These are phyloP conservation scores for Calosoma granatense DNA, from an alignment of 1,140 invertebrate species.

Conservation along the genomic window DNA sequence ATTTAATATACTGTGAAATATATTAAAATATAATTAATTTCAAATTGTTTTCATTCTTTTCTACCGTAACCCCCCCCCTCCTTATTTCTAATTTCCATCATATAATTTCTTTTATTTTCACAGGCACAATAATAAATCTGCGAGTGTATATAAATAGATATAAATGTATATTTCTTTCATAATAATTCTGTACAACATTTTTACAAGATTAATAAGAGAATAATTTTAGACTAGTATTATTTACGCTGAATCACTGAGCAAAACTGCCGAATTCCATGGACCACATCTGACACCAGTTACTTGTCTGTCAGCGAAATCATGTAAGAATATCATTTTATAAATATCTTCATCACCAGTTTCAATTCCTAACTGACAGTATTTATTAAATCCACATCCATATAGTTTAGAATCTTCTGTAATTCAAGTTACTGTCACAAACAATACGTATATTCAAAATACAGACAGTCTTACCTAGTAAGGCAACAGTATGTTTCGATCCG, in stretches of 20 bases:
- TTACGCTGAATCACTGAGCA: not conserved
- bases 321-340: conserved; percentile 19
- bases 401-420: conserved; percentile 45
- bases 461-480: conserved; percentile 44
- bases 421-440: conserved; percentile 15
- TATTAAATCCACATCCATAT: conserved; percentile 62
- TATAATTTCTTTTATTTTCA: too few species aligned
- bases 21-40: conserved; percentile 27
- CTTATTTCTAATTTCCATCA: too few species aligned
- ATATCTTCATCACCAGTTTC: conserved; percentile 20
- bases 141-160: too few species aligned
- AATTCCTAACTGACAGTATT: conserved; percentile 59
- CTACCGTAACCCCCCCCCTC: not conserved
- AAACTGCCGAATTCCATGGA: conserved; percentile 24
- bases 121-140: too few species aligned
- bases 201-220: not conserved
- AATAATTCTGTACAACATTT: not conserved
- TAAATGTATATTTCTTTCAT: too few species aligned
- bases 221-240: not conserved
- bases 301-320: conserved; percentile 20
- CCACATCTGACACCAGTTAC: conserved; percentile 25
- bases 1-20: conserved; percentile 39
- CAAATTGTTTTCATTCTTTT: conserved; percentile 19
- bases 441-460: conserved; percentile 10
- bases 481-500: conserved; percentile 55